A percentile compares a stretch with the other conserved stretches of the same genome.
These are phyloP conservation scores for Urocitellus parryii DNA, from an alignment of 2,113 vertebrate species.

Conservation along the genomic window DNA sequence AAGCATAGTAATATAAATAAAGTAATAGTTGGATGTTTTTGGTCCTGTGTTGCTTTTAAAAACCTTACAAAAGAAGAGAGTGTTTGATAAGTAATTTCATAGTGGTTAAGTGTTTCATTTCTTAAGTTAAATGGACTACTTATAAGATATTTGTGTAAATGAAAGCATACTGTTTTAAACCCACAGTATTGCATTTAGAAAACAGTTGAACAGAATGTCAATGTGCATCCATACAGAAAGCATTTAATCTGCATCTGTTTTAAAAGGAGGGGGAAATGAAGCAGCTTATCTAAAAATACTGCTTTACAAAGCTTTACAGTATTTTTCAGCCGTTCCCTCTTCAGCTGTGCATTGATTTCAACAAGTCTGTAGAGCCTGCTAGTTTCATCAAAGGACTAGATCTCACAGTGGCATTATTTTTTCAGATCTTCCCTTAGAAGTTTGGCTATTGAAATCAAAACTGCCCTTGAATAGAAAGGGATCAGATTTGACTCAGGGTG, in stretches of 20 bases:
- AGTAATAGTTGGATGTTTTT: slow-evolving; percentile 87
- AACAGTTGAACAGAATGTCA: slow-evolving; percentile 84
- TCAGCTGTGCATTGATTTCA: slow-evolving; percentile 55
- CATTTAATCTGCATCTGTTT: slow-evolving; percentile 84
- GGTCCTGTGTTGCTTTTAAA: slow-evolving; percentile 88
- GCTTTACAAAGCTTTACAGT: slow-evolving; percentile 73
- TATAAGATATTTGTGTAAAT: slow-evolving; percentile 80
- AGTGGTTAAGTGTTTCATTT: slow-evolving; percentile 69
- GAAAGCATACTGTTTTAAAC: slow-evolving; percentile 81
- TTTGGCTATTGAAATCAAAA: slow-evolving; percentile 58
- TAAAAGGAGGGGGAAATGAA: slow-evolving; percentile 73
- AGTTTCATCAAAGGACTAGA: slow-evolving; percentile 78
- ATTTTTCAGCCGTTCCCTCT: background rate
- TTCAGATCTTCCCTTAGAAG: slow-evolving; percentile 48
- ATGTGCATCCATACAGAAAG: slow-evolving; percentile 83
- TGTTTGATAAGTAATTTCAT: slow-evolving; percentile 82
- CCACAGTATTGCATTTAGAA: slow-evolving; percentile 82
- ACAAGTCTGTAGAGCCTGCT: slow-evolving; percentile 33
- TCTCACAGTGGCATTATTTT: slow-evolving; percentile 53
- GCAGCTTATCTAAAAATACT: slow-evolving; percentile 85
- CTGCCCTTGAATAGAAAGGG: slow-evolving; percentile 31
- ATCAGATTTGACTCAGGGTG: slow-evolving; percentile 69
- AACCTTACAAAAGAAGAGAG: slow-evolving; percentile 81
- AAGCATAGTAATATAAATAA: slow-evolving; percentile 90
- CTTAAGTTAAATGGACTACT: slow-evolving; percentile 79